Conservation (phyloP, 2,888 invertebrate genomes). For the Plusia festucae region DNA sequence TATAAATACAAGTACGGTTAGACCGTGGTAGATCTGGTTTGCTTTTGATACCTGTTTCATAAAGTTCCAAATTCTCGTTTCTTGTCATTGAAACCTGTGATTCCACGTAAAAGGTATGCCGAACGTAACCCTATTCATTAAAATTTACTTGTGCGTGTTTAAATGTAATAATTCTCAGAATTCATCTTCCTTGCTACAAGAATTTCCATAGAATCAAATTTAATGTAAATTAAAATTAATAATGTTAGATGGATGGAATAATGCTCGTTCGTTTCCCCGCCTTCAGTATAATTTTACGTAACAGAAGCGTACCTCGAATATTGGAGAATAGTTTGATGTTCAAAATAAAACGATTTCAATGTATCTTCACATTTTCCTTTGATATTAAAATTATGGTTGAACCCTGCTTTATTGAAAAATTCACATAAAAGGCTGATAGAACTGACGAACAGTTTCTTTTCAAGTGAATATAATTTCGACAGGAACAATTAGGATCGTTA, state of each 20-base stretch:
- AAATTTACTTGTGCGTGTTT: background rate
- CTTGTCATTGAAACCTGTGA: background rate
- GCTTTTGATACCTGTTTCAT: background rate
- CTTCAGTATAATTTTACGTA: background rate
- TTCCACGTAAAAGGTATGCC: background rate
- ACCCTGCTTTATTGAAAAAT: background rate
- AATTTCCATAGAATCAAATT: slow-evolving; percentile 3
- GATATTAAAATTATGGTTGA: slow-evolving; percentile 8
- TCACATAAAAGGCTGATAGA: background rate
- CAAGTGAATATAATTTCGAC: no score
- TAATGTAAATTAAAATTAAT: background rate
- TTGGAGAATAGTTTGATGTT: background rate
- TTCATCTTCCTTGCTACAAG: background rate
- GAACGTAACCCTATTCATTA: background rate
- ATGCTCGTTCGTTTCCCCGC: background rate
- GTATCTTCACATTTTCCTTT: background rate
- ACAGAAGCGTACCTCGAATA: background rate
- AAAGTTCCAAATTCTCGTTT: background rate
- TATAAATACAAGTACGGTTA: background rate
- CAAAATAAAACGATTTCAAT: background rate
- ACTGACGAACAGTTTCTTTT: no score
- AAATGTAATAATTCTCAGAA: background rate
- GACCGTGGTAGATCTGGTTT: no score
- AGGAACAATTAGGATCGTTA: no score
- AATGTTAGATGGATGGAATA: background rate